Base-by-base conservation (phyloP, 2,888 invertebrate species). In the Lomographa bimaculata region DNA sequence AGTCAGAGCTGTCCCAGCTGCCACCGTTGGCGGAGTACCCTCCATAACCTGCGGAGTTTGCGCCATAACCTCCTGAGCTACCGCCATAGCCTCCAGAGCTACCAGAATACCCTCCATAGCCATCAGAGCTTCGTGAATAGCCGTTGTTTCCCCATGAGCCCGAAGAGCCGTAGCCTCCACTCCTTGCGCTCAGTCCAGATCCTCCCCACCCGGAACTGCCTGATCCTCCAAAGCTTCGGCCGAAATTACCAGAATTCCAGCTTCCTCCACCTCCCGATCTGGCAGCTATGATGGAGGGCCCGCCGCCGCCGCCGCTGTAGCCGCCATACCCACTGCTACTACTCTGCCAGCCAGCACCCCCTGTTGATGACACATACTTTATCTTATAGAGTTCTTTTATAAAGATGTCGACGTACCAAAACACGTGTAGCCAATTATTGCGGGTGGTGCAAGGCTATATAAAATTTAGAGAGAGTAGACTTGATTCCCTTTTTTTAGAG, bases 311-410 rank as follows among this genome's bases (percentile, higher is more conserved):
- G 7, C 39, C 32, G 28, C 23, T 27, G 14, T 26, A 18, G 6
- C 26, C 26, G 8, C 39, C 29, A 5, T 14, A 14, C 3, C 39
- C 38, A 7, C 34, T 21, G 19, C 34, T 34, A 29, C 34, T 40
- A 7, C 50, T 40, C 9, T 50, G 49, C 53, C 53, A 53, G 27
- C 50, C 50, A 8, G 47, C 38, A 7, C 53, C 53, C 12, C 50
- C 53, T 53, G 5, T 6, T 16, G 6, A 26, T 21, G 1, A 21
- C n/a, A n/a, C n/a, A n/a, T n/a, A n/a, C n/a, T n/a, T n/a, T n/a
- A n/a, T n/a, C n/a, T n/a, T n/a, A n/a, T n/a, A n/a, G n/a, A n/a
- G n/a, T n/a, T n/a, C n/a, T n/a, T n/a, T n/a, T n/a, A n/a, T n/a
- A n/a, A n/a, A n/a, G n/a, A n/a, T n/a, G n/a, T n/a, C n/a, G n/a